These are phyloP conservation scores for Oligia latruncula DNA, from an alignment of 2,888 invertebrate genomes.

Conservation along the genomic window DNA sequence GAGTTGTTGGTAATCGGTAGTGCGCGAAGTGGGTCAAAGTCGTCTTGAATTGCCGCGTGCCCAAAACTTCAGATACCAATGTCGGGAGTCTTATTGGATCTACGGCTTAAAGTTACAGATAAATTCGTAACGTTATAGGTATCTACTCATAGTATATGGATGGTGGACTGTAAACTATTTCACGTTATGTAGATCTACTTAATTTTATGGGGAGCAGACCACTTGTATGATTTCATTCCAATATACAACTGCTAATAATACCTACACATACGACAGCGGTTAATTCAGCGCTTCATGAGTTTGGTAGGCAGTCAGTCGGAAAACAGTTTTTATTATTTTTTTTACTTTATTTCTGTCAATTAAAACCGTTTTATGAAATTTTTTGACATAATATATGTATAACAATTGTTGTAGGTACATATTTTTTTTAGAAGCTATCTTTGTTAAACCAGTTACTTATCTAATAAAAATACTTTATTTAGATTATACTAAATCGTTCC, in stretches of 20 bases:
- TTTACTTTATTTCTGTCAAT: too few species aligned
- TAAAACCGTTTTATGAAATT: background rate
- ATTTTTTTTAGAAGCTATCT: background rate
- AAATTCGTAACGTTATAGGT: slow-evolving; percentile 28
- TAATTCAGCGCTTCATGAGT: slow-evolving; percentile 4
- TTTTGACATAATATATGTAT: background rate
- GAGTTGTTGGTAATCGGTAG: slow-evolving; percentile 74
- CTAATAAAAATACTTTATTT: background rate
- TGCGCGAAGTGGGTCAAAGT: slow-evolving; percentile 84
- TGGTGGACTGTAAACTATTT: slow-evolving; percentile 28
- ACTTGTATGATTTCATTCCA: slow-evolving; percentile 49
- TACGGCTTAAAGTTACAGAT: slow-evolving; percentile 29
- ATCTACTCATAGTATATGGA: slow-evolving; percentile 11
- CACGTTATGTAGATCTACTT: slow-evolving; percentile 31
- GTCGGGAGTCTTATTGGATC: slow-evolving; percentile 56
- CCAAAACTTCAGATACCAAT: slow-evolving; percentile 72
- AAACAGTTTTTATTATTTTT: background rate
- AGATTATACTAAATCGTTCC: slow-evolving; percentile 1
- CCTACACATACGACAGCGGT: slow-evolving; percentile 11
- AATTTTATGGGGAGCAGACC: slow-evolving; percentile 10
- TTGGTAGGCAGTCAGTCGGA: slow-evolving; percentile 15
- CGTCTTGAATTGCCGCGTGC: slow-evolving; percentile 76
- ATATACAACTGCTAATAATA: slow-evolving; percentile 13
- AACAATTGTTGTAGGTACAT: too few species aligned
- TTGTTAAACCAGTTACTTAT: background rate